phyloP scores from a whole-genome alignment of 2,888 invertebrate species.

The Ormia ochracea region DNA sequence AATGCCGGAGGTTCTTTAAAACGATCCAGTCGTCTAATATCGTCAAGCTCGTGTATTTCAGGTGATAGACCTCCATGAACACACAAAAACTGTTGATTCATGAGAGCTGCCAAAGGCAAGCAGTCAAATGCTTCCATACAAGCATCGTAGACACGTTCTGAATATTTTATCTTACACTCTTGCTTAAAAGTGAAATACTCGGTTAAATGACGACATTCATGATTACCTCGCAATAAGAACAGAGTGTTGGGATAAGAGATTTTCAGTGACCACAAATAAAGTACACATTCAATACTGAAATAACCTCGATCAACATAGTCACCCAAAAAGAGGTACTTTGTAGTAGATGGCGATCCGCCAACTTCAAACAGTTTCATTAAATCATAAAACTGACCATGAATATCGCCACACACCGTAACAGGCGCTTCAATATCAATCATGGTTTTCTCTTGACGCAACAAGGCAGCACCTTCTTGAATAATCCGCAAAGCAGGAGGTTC shows the following conservation, averaged over 20 bases:
- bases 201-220: conserved; percentile 99
- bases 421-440: conserved; percentile 99
- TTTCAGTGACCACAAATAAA: conserved; percentile 99
- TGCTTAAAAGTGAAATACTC: conserved; percentile 99
- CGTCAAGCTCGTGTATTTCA: conserved; percentile 99
- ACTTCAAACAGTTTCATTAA: conserved; percentile 99
- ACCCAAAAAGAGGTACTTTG: conserved; percentile 99
- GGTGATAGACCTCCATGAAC: conserved; percentile 99
- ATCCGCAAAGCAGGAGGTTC: conserved; percentile 97
- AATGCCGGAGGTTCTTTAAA: conserved; percentile 99
- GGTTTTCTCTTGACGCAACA: conserved; percentile 93
- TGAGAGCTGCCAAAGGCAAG: conserved; percentile 97
- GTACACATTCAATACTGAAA: conserved; percentile 87
- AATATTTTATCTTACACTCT: conserved; percentile 99
- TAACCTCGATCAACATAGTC: conserved; percentile 99
- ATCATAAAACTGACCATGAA: conserved; percentile 99
- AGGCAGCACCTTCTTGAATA: conserved; percentile 95
- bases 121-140: conserved; percentile 99
- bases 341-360: conserved; percentile 92
- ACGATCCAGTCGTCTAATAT: conserved; percentile 97
- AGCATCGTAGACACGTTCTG: conserved; percentile 98
- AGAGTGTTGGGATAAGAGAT: conserved; percentile 98
- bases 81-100: conserved; percentile 99
- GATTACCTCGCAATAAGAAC: conserved; percentile 99
- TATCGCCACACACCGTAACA: conserved; percentile 99